A percentile compares a stretch with the other conserved stretches of the same genome.
These are phyloP conservation scores for Eulithis prunata DNA, from an alignment of 2,888 invertebrate genomes.

Conservation along the genomic window DNA sequence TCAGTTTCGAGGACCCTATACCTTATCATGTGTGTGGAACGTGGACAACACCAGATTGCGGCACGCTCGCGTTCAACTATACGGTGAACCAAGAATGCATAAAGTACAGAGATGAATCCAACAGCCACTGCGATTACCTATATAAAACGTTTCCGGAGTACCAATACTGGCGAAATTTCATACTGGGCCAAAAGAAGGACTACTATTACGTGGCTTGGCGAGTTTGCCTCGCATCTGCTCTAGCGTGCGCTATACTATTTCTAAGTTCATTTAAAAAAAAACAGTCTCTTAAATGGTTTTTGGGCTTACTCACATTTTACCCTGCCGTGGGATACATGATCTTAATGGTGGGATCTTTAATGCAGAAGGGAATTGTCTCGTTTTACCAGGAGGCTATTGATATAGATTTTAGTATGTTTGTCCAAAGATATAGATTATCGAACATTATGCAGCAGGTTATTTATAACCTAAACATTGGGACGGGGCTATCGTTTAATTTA, in stretches of 20 bases:
- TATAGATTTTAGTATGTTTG: constrained; percentile 55
- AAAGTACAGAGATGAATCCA: constrained; percentile 40
- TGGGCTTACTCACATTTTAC: constrained; percentile 50
- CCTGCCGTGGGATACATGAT: constrained; percentile 55
- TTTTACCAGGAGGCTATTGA: constrained; percentile 64
- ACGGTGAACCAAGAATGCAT: constrained; percentile 68
- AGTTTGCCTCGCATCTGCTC: constrained; percentile 61
- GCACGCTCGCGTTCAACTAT: constrained; percentile 59
- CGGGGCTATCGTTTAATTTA: constrained; percentile 62
- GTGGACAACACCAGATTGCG: constrained; percentile 59
- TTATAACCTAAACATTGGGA: constrained; percentile 59
- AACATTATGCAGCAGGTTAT: constrained; percentile 54
- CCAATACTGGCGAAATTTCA: constrained; percentile 65
- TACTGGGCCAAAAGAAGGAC: constrained; percentile 41
- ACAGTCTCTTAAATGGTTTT: constrained; percentile 54
- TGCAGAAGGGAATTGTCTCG: constrained; percentile 68
- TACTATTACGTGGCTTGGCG: constrained; percentile 62
- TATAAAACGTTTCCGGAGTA: constrained; percentile 66
- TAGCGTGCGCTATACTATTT: constrained; percentile 52
- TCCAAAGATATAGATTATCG: constrained; percentile 45
- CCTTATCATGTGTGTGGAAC: constrained; percentile 67
- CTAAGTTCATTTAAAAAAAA: constrained; percentile 61
- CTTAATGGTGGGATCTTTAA: constrained; percentile 66
- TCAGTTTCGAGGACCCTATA: constrained; percentile 69
- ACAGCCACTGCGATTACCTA: constrained; percentile 55